Percentiles rank a stretch among this genome's conserved stretches.
These are phyloP conservation scores for Palythoa heliodiscus DNA, from an alignment of 92 coral and sea anemone species.

Conservation along the genomic window DNA sequence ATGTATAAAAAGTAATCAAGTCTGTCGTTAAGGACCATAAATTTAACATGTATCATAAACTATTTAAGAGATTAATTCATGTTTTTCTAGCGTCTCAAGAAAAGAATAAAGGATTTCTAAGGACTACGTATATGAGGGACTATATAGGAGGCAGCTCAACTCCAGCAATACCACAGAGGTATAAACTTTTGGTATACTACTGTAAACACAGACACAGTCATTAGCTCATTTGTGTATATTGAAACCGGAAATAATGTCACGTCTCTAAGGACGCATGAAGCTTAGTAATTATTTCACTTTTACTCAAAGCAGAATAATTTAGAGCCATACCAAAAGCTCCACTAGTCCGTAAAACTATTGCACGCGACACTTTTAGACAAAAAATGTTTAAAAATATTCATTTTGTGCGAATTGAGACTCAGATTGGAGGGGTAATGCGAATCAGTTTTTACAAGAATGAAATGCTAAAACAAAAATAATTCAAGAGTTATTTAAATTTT, in stretches of 20 bases:
- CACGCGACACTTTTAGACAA: no score
- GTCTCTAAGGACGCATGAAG: background rate
- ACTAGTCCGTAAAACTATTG: no score
- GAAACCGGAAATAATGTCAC: slow-evolving; percentile 28
- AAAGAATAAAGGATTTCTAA: slow-evolving; percentile 73
- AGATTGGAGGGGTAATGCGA: no score
- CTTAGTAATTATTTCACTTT: background rate
- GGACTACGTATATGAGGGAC: slow-evolving; percentile 85
- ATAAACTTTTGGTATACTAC: background rate
- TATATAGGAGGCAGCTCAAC: slow-evolving; percentile 72
- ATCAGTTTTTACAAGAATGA: no score
- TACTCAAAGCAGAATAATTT: background rate
- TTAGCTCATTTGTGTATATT: slow-evolving; percentile 4
- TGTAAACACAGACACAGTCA: background rate
- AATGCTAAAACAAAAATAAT: no score
- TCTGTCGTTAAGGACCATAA: slow-evolving; percentile 8
- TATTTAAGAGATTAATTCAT: background rate
- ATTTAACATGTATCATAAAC: background rate
- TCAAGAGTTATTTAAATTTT: no score
- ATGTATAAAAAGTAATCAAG: background rate
- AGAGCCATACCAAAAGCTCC: no score
- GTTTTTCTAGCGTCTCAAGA: slow-evolving; percentile 53
- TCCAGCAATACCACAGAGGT: slow-evolving; percentile 81
- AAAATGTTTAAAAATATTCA: no score
- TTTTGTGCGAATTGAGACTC: no score